A percentile compares a stretch with the other conserved stretches of the same genome.
Conservation (phyloP, 2,888 invertebrate genomes). For the Phaedon cochleariae region DNA sequence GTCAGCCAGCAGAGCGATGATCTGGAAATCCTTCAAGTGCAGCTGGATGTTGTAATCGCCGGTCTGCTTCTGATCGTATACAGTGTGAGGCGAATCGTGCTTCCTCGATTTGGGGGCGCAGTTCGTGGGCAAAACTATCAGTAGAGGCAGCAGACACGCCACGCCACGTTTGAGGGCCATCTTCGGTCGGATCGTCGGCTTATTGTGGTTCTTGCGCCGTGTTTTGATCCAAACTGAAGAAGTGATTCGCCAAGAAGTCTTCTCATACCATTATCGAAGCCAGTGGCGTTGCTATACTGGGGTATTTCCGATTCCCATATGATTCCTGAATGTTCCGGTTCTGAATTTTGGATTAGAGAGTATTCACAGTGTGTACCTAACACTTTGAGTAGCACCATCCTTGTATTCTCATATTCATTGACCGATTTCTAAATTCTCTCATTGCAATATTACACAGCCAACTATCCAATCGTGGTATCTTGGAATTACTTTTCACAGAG, state of each 20-base stretch:
- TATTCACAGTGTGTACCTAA: too few relatives aligned
- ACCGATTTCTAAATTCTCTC: too few relatives aligned
- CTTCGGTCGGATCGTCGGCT: conserved; percentile 15
- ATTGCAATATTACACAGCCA: too few relatives aligned
- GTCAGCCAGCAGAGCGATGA: conserved; percentile 74
- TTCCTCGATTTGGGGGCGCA: conserved; percentile 41
- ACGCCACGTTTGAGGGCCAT: conserved; percentile 25
- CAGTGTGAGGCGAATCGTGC: conserved; percentile 44
- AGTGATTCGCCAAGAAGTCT: conserved; percentile 26
- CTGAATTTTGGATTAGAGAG: too few relatives aligned
- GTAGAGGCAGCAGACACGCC: conserved; percentile 18
- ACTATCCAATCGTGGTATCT: too few relatives aligned
- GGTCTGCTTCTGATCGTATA: conserved; percentile 78
- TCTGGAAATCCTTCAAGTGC: conserved; percentile 79
- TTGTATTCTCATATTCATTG: too few relatives aligned
- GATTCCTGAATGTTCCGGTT: too few relatives aligned
- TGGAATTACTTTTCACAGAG: too few relatives aligned
- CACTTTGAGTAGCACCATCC: too few relatives aligned
- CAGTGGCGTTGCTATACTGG: conserved; percentile 26
- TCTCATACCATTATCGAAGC: conserved; percentile 15
- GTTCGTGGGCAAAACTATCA: conserved; percentile 16
- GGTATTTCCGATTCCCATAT: too few relatives aligned
- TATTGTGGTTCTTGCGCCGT: conserved; percentile 24
- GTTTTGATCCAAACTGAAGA: conserved; percentile 37
- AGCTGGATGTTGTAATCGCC: conserved; percentile 83